phyloP scores from a whole-genome alignment of 2,888 invertebrate genomes.

The Drosophila bunnanda region DNA sequence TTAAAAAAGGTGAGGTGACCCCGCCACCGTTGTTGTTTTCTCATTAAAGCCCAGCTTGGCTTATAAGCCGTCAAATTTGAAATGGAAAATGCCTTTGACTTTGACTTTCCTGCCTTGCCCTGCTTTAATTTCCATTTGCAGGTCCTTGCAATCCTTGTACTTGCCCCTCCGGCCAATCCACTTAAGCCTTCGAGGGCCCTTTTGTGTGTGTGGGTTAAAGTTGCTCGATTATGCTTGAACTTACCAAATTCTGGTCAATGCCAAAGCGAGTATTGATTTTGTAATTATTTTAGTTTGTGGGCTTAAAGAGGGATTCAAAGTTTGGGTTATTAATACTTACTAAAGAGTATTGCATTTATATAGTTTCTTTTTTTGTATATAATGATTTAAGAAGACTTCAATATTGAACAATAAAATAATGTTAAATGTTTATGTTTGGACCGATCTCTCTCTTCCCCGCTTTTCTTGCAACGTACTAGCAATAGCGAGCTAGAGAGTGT shows the following conservation, averaged over 20 bases:
- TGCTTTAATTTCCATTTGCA: slow-evolving; percentile 28
- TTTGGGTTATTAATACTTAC: background rate
- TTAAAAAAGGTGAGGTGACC: slow-evolving; percentile 73
- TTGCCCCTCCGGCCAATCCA: slow-evolving; percentile 16
- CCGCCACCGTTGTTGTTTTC: slow-evolving; percentile 5
- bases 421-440: too few species aligned
- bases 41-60: slow-evolving; percentile 34
- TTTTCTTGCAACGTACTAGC: background rate
- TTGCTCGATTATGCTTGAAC: slow-evolving; percentile 27
- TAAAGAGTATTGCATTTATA: background rate
- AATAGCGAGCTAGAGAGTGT: background rate
- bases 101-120: slow-evolving; percentile 16
- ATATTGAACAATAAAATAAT: background rate
- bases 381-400: background rate
- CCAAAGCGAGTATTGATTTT: slow-evolving; percentile 28
- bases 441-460: too few species aligned
- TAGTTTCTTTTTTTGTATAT: too few species aligned
- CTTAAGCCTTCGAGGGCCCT: slow-evolving; percentile 9
- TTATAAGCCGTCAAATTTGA: slow-evolving; percentile 31
- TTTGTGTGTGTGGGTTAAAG: slow-evolving; percentile 11
- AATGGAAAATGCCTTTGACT: slow-evolving; percentile 16
- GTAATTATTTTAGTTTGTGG: background rate
- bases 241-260: slow-evolving; percentile 17
- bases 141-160: slow-evolving; percentile 12
- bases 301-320: background rate